Conservation (phyloP, 2,888 invertebrate genomes). For the Dolomedes plantarius region DNA sequence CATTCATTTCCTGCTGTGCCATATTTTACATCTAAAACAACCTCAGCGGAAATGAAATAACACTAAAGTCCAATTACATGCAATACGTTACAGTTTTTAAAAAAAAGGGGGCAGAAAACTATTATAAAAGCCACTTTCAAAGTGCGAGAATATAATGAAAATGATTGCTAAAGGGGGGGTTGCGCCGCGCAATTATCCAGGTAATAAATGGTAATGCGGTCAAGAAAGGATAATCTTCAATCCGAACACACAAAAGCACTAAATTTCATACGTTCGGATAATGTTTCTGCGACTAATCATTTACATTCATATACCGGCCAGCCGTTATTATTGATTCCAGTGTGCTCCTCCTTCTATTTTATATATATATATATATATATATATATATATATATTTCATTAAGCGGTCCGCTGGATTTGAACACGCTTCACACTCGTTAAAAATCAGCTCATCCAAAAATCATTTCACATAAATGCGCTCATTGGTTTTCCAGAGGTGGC, state of each 20-base stretch:
- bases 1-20: too few relatives aligned
- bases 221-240: background rate
- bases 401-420: background rate
- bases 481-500: slow-evolving; percentile 36
- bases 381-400: too few relatives aligned
- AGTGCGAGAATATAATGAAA: background rate
- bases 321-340: background rate
- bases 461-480: slow-evolving; percentile 18
- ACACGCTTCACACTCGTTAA: background rate
- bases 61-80: too few relatives aligned
- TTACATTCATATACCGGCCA: background rate
- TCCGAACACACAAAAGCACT: slow-evolving; percentile 6
- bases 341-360: background rate
- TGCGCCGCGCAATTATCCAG: background rate
- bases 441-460: background rate
- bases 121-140: background rate
- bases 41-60: too few relatives aligned
- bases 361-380: too few relatives aligned
- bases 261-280: background rate
- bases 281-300: background rate
- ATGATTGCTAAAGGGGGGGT: background rate
- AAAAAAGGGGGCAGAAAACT: background rate
- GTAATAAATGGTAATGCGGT: background rate
- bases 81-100: too few relatives aligned
- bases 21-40: too few relatives aligned